Percentiles rank a stretch among this genome's conserved stretches.
Evolutionary conservation across 2,797 vertebrate species (phyloP).

Genomic region (Syncerus caffer): DNA sequence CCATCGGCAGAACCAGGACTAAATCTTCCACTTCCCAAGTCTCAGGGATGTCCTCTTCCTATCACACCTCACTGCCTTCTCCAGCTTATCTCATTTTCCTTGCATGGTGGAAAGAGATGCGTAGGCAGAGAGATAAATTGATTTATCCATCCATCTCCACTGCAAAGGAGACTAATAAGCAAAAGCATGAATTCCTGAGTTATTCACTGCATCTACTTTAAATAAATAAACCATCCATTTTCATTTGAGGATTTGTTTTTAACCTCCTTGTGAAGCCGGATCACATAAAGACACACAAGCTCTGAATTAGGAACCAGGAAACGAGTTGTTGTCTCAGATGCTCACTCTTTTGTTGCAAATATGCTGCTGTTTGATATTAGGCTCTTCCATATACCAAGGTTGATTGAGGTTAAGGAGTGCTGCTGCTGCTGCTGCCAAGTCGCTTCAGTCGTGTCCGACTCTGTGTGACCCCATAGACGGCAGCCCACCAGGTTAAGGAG

Average conservation of each 20-base stretch:
- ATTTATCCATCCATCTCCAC: not conserved
- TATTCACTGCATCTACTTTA: constrained; percentile 9
- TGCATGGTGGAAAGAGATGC: not conserved
- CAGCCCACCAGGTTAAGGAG: not conserved
- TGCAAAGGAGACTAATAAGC: not conserved
- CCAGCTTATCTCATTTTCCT: not conserved
- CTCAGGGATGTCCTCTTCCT: not conserved
- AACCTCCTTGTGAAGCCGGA: not conserved
- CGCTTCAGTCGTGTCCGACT: too few species aligned
- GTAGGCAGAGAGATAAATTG: not conserved
- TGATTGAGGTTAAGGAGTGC: not conserved
- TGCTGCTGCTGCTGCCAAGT: too few species aligned
- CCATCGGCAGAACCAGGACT: not conserved
- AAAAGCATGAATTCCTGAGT: not conserved
- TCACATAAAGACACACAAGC: not conserved
- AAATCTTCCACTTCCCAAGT: not conserved
- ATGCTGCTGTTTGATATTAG: not conserved
- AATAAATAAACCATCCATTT: constrained; percentile 20
- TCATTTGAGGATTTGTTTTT: not conserved
- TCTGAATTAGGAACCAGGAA: not conserved
- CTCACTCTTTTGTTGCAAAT: not conserved
- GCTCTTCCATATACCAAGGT: not conserved
- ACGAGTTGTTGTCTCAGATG: not conserved
- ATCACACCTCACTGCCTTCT: not conserved
- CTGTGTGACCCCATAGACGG: too few species aligned